Percentiles rank a stretch among this genome's conserved stretches.
Evolutionary conservation across 1,140 invertebrate genomes (phyloP).

Genomic region (Neodiprion fabricii): DNA sequence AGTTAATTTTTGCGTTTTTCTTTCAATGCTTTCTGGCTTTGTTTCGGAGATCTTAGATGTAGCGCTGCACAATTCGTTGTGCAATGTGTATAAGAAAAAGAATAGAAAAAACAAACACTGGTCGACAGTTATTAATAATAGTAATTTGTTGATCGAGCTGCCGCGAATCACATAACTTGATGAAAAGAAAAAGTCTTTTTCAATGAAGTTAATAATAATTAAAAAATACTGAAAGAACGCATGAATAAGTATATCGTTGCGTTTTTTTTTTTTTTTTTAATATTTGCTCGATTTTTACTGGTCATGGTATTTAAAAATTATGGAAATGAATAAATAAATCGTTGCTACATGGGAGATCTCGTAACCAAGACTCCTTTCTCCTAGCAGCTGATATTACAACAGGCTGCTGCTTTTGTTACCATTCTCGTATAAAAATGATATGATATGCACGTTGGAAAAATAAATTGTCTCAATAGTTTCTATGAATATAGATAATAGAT

Average conservation of each 20-base stretch:
- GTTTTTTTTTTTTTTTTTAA: too few relatives aligned
- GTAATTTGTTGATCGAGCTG: too few relatives aligned
- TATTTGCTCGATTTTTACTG: too few relatives aligned
- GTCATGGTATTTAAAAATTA: too few relatives aligned
- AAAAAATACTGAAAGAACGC: not conserved
- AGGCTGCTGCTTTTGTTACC: not conserved
- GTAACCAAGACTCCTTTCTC: not conserved
- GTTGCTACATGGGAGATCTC: not conserved
- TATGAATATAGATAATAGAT: slow-evolving; percentile 53
- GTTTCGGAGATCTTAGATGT: slow-evolving; percentile 5
- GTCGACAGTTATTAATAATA: too few relatives aligned
- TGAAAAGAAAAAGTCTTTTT: too few relatives aligned
- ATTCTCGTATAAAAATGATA: slow-evolving; percentile 61
- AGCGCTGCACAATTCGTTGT: not conserved
- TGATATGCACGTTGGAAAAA: slow-evolving; percentile 64
- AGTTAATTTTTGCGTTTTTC: not conserved
- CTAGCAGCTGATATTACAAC: too few relatives aligned
- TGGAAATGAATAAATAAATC: not conserved
- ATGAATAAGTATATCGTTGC: too few relatives aligned
- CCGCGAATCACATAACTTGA: too few relatives aligned
- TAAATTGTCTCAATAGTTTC: slow-evolving; percentile 59
- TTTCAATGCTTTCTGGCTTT: not conserved
- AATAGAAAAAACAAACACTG: too few relatives aligned
- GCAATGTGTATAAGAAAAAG: too few relatives aligned
- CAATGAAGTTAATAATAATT: too few relatives aligned